Evolutionary conservation across 2,888 invertebrate species (phyloP).

Genomic region (Dynastes grantii): DNA sequence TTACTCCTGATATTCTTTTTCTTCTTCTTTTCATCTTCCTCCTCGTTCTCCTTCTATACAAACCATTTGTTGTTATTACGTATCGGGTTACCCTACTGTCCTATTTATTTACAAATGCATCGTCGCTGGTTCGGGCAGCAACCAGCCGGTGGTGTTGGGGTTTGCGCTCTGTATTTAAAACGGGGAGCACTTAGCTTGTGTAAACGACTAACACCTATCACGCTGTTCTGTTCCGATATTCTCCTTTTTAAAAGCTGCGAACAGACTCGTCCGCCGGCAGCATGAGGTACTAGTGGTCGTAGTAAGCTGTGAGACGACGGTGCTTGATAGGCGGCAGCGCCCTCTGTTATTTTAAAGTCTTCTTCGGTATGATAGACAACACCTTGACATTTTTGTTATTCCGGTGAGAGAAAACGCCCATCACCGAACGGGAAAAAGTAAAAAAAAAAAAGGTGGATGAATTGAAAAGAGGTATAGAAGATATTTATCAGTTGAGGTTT

Average conservation of each 20-base stretch:
- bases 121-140: background rate
- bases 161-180: background rate
- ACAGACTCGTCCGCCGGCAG: background rate
- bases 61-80: conserved; percentile 35
- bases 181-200: conserved; percentile 46
- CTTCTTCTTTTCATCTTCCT: background rate
- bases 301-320: background rate
- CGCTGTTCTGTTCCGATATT: conserved; percentile 7
- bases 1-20: background rate
- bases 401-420: background rate
- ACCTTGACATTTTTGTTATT: conserved; percentile 32
- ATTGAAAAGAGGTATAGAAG: no score
- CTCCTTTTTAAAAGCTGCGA: background rate
- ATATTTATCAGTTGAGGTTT: no score
- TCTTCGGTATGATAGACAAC: conserved; percentile 22
- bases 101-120: conserved; percentile 44
- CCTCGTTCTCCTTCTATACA: background rate
- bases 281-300: background rate
- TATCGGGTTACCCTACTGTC: conserved; percentile 39
- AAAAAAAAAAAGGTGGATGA: no score
- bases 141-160: conserved; percentile 22
- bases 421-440: background rate
- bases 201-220: conserved; percentile 50
- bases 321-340: conserved; percentile 14
- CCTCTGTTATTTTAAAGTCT: conserved; percentile 41